Conservation (phyloP, 2,797 vertebrate genomes). For the Anguilla pacifica region DNA sequence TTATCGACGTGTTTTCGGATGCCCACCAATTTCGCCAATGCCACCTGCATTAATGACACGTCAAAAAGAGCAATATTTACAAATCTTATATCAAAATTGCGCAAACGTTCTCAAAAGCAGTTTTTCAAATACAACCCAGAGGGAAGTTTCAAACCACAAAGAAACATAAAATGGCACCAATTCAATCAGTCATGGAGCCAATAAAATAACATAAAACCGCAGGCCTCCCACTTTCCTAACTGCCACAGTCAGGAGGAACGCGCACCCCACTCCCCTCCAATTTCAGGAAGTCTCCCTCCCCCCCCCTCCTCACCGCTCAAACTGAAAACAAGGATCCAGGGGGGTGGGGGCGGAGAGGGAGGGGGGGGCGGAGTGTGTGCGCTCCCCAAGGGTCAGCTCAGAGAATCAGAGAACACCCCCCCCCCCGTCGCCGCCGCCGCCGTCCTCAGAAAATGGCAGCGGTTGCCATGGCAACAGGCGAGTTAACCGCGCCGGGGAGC, state of each 20-base stretch:
- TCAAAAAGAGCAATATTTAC: neutral
- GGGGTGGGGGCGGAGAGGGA: neutral
- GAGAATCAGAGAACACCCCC: constrained; percentile 28
- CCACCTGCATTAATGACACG: too few relatives aligned
- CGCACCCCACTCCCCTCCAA: neutral
- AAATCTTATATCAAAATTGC: neutral
- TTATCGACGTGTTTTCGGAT: too few relatives aligned
- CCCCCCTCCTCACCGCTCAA: constrained; percentile 23
- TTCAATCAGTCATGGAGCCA: neutral
- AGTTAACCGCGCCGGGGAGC: constrained; percentile 46
- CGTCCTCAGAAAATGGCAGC: constrained; percentile 37
- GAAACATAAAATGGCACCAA: neutral
- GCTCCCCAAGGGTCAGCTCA: constrained; percentile 38
- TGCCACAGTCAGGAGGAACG: neutral
- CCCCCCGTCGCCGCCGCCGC: constrained; percentile 39
- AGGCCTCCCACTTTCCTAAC: neutral
- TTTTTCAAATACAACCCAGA: neutral
- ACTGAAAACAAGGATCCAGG: constrained; percentile 15
- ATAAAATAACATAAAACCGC: neutral
- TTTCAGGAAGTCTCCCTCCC: constrained; percentile 31
- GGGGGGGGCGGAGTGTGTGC: neutral
- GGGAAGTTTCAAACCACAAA: neutral
- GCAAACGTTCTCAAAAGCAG: neutral
- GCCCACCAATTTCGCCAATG: too few relatives aligned
- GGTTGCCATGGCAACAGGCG: constrained; percentile 57